Evolutionary conservation across 2,888 invertebrate species (phyloP), one percentile per base, ranked within the genome.

Genomic region (Dicyrtomina minuta): DNA sequence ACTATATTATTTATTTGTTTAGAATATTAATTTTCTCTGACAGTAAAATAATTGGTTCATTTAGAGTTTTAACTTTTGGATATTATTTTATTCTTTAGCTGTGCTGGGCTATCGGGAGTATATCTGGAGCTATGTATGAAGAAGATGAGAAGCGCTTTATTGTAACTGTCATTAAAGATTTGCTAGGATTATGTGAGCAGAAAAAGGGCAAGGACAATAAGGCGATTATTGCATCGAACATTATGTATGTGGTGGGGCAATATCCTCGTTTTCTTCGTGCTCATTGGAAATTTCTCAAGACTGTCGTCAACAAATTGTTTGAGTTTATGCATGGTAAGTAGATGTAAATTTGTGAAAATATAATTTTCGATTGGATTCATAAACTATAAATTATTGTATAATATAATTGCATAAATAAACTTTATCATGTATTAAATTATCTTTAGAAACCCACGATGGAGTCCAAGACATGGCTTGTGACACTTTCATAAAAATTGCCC

Each of bases 391-490:
- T n/a, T n/a, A n/a, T n/a, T n/a, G n/a, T n/a, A n/a, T n/a, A n/a
- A n/a, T n/a, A n/a, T n/a, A n/a, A n/a, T n/a, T n/a, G n/a, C n/a
- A n/a, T n/a, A n/a, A n/a, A n/a, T n/a, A n/a, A n/a, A n/a, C n/a
- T n/a, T n/a, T n/a, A n/a, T n/a, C n/a, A n/a, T n/a, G n/a, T n/a
- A n/a, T n/a, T n/a, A n/a, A n/a, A n/a, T n/a, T n/a, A n/a, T n/a
- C n/a, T 17, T 17, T 46, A 88, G 98, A 99, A 85, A 97, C 97
- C 67, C 99, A 99, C 82, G 99, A 98, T 82, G 99, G 99, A 80
- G 99, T 99, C 33, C 98, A 99, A 84, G 99, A 99, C 81, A 99
- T 99, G 99, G 99, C 99, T 72, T 99, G 99, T 86, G 99, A 99
- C 84, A 99, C 99, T 49, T 99, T 99, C 82, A 99, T 99, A 79